Base-by-base conservation (phyloP, 1,140 invertebrate species). In the Agrilus planipennis region DNA sequence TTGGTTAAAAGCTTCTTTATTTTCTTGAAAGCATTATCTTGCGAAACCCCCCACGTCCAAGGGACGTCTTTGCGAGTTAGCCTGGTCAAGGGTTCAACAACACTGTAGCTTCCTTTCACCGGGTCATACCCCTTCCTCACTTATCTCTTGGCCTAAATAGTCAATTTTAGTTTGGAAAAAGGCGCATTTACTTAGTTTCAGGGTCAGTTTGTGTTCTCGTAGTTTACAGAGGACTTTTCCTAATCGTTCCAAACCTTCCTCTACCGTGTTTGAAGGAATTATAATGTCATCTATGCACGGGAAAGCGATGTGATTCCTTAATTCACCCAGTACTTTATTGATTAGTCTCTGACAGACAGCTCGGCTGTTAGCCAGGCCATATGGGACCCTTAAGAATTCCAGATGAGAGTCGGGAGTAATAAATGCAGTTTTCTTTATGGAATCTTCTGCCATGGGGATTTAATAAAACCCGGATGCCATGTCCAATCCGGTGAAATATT, bases 361-460 rank as follows among this genome's bases (percentile, higher is more conserved):
- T 0, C 65, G 58, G 0, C 59, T 49, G 46, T 63, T 68, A 9
- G 41, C 45, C 2, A 71, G 44, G 6, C 68, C 67, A 49, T 66
- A 69, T 12, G 65, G 66, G 29, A 67, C 46, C 30, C 51, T 48
- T 0, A 52, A 34, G 42, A 58, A 70, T 43, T 70, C 67, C 44
- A 64, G 72, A 23, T 57, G 52, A 2, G 52, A 50, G 30, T 55
- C 50, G 11, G 52, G 50, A 2, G 54, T 58, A 0, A 58, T 45
- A 42, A 51, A 53, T 10, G 47, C 38, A 2, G 45, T 50, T 40
- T 58, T 45, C 15, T 47, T 55, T 43, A 59, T 57, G 1, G 55
- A 47, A 20, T 50, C 45, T 34, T 60, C 54, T 2, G 66, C 38
- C 1, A 60, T 21, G 3, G 43, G 44, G 16, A 16, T 43, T 39